Evolutionary conservation across 1,140 invertebrate genomes (phyloP).

Genomic region (Drosophila lacertosa): DNA sequence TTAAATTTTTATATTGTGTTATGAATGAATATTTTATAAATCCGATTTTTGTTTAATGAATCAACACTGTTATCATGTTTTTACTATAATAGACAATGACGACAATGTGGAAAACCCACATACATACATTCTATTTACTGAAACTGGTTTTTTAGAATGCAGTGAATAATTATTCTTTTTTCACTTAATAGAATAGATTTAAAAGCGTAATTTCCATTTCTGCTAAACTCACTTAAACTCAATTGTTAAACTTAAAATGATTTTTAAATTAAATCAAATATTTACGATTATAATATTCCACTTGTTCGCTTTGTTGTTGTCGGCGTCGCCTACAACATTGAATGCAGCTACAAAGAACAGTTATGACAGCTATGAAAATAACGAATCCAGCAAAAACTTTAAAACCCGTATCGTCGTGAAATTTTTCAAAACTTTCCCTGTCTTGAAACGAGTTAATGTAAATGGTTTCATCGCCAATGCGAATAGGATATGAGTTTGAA

Average conservation of each 20-base stretch:
- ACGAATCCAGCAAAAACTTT: conserved; percentile 3
- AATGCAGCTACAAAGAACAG: not conserved
- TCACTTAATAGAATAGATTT: too few relatives aligned
- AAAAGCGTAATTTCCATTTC: too few relatives aligned
- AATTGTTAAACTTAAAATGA: not conserved
- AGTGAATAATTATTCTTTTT: too few relatives aligned
- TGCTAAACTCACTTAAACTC: not conserved
- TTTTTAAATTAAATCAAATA: not conserved
- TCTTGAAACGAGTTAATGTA: not conserved
- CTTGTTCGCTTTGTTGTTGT: not conserved
- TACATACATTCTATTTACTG: not conserved
- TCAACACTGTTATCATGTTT: not conserved
- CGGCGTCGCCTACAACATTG: not conserved
- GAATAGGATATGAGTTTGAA: not conserved
- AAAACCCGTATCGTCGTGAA: not conserved
- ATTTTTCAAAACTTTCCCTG: not conserved
- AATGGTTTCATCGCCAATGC: not conserved
- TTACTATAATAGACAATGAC: not conserved
- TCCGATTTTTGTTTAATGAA: too few relatives aligned
- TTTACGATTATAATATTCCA: conserved; percentile 4
- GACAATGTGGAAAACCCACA: not conserved
- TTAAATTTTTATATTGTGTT: too few relatives aligned
- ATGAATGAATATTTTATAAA: too few relatives aligned
- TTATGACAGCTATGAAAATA: conserved; percentile 1
- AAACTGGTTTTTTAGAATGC: not conserved